These are phyloP conservation scores for Drosophila mojavensis DNA, from an alignment of 1,140 invertebrate species.

Conservation along the genomic window DNA sequence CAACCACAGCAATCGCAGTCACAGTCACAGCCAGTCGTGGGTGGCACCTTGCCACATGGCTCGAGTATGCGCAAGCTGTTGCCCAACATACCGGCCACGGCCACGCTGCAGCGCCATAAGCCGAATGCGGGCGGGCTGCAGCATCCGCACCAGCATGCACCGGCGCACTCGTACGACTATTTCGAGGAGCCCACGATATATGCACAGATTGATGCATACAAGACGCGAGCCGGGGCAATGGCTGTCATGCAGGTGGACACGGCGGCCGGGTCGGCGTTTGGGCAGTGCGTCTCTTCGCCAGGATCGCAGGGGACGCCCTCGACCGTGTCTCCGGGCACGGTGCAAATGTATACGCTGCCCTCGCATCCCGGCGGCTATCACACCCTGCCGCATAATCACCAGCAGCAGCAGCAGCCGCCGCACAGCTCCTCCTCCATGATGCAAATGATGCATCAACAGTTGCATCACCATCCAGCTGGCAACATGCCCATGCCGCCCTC, in stretches of 20 bases:
- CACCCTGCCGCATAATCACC: constrained; percentile 79
- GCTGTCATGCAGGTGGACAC: constrained; percentile 64
- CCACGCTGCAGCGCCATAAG: constrained; percentile 77
- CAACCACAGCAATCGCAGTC: constrained; percentile 30
- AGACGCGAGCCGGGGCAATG: constrained; percentile 63
- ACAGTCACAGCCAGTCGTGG: constrained; percentile 43
- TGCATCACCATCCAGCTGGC: constrained; percentile 60
- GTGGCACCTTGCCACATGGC: constrained; percentile 76
- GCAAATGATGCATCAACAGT: constrained; percentile 79
- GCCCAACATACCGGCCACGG: constrained; percentile 73
- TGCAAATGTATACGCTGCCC: constrained; percentile 81
- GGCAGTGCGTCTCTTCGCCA: constrained; percentile 70
- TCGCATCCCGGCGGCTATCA: constrained; percentile 80
- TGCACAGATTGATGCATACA: constrained; percentile 89
- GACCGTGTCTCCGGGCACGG: constrained; percentile 76
- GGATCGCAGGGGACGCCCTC: constrained; percentile 79
- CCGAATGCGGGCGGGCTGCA: constrained; percentile 76
- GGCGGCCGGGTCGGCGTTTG: constrained; percentile 55
- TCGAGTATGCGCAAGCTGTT: constrained; percentile 78
- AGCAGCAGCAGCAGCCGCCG: constrained; percentile 60
- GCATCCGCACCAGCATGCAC: constrained; percentile 76
- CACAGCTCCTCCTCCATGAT: constrained; percentile 78
- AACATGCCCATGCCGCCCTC: constrained; percentile 77
- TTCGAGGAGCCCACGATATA: constrained; percentile 87
- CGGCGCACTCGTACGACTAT: constrained; percentile 83